Evolutionary conservation across 2,797 vertebrate species (phyloP), one percentile per base, ranked within the genome.

Genomic region (Poeciliopsis infans): DNA sequence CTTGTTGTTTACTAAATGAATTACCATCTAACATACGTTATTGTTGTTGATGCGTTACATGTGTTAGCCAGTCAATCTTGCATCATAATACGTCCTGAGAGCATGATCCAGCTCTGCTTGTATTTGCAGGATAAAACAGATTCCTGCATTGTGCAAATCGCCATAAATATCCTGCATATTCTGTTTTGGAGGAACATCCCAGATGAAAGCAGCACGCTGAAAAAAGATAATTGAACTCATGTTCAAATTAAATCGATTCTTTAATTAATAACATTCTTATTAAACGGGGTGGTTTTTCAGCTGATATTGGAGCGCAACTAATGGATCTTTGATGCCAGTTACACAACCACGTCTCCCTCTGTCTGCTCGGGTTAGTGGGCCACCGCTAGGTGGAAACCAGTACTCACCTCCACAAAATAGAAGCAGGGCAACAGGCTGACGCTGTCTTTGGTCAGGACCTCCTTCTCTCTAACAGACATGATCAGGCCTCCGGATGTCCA

Each of bases 351-450:
- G 69, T 46, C 12, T 28, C 16, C 10, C n/a, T 28, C 23, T 49
- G 4, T 49, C 31, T 20, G 46, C 5, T 6, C 13, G 46, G 23
- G 12, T 43, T 18, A 46, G 41, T 28, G 20, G 70, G n/a, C 41
- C 43, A 43, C 20, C 15, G 43, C 45, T 47, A 11, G 7, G 49
- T 39, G 23, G 28, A 2, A 43, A 47, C 87, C 97, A 61, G 28
- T 15, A 61, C 59, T 95, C 92, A 99, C 98, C 98, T 99, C 98
- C 25, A 98, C 97, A 83, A 99, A 99, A 92, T 99, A 99, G 91
- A 99, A 99, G 90, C 98, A 99, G 79, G 98, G 98, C 91, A 99
- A 94, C 88, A 99, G 93, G 70, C 97, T 98, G 87, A 99, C 96
- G 85, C 98, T 99, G 92, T 99, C 98, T 95, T 99, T 98, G 91